These are phyloP conservation scores for Triops longicaudatus DNA, from an alignment of 1,140 invertebrate species.

Conservation along the genomic window DNA sequence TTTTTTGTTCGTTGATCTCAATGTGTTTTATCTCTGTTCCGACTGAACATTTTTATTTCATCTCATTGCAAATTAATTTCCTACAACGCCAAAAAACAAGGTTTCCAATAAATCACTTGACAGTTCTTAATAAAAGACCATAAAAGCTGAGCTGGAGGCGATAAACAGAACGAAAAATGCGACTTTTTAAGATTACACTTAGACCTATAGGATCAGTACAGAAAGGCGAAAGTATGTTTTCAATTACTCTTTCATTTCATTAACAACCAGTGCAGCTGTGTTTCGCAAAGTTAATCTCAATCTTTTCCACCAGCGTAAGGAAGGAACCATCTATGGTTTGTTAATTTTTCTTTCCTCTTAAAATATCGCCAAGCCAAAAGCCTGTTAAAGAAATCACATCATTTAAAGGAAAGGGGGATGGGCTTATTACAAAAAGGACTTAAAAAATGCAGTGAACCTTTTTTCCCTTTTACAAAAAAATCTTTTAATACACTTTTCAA, in stretches of 20 bases:
- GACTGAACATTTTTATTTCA: background rate
- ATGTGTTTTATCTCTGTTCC: background rate
- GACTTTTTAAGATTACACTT: background rate
- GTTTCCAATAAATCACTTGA: background rate
- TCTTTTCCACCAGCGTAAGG: background rate
- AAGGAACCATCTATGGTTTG: background rate
- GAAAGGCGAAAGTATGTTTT: background rate
- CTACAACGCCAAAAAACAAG: background rate
- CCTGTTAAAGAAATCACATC: background rate
- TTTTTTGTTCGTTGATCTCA: too few species aligned
- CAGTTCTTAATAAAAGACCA: background rate
- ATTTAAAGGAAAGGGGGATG: background rate
- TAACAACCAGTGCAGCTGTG: constrained; percentile 1
- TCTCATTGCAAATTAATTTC: background rate
- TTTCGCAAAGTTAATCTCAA: background rate
- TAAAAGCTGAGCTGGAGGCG: background rate
- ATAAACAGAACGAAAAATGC: background rate
- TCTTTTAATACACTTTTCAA: background rate
- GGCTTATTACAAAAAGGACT: background rate
- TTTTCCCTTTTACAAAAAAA: background rate
- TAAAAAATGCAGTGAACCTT: background rate
- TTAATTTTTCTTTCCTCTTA: background rate
- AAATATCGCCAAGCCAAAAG: background rate
- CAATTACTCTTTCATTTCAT: background rate
- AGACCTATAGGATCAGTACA: background rate